Conservation (phyloP, 2,888 invertebrate genomes). For the Nebria brevicollis region DNA sequence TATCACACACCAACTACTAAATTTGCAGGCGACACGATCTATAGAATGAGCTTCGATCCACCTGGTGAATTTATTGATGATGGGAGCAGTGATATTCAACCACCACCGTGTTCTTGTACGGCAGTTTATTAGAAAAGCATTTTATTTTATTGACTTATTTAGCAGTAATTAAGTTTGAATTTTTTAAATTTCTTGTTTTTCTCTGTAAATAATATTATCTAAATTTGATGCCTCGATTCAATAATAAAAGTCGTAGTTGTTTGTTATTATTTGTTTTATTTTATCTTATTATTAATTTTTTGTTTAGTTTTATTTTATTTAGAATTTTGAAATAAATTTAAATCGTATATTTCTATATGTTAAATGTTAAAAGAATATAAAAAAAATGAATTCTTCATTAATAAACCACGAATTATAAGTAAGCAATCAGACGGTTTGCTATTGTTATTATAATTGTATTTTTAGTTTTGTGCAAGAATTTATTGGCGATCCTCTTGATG, state of each 20-base stretch:
- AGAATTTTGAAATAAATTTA: too few species aligned
- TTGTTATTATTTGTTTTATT: too few species aligned
- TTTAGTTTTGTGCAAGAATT: conserved; percentile 93
- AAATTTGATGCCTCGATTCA: too few species aligned
- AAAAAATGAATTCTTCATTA: too few species aligned
- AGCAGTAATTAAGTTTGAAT: background rate
- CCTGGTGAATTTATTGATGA: conserved; percentile 40
- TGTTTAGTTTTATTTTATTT: too few species aligned
- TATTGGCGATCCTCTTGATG: conserved; percentile 87
- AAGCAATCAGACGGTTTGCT: background rate
- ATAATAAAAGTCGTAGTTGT: too few species aligned
- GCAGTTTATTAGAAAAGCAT: background rate
- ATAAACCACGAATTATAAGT: too few species aligned
- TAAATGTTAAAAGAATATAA: too few species aligned
- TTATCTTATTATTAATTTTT: too few species aligned
- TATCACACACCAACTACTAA: conserved; percentile 66
- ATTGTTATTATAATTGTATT: conserved; percentile 48
- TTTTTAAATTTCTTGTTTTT: background rate
- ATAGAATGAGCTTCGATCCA: conserved; percentile 60
- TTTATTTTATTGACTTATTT: background rate
- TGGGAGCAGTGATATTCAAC: conserved; percentile 12
- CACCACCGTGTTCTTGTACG: background rate
- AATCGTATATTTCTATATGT: too few species aligned
- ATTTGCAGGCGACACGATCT: conserved; percentile 68
- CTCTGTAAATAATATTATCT: too few species aligned